Evolutionary conservation across 1,140 invertebrate genomes (phyloP), one percentile per base, ranked within the genome.

Genomic region (Drosophila lowei): DNA sequence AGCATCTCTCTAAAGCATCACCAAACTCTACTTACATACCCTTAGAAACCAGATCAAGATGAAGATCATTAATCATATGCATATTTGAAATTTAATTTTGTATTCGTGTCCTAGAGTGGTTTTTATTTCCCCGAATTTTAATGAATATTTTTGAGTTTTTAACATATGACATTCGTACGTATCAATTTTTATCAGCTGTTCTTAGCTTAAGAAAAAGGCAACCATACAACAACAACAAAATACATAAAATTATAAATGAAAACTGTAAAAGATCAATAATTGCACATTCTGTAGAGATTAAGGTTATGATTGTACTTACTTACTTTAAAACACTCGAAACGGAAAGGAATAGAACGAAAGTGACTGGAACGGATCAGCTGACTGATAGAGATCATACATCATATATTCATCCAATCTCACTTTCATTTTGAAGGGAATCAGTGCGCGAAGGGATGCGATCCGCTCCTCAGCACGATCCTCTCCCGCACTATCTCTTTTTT

Each of bases 261-360:
- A 56, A 47, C 38, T 67, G 30, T 49, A 57, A 38, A 30, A 25
- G 63, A 68, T 66, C 52, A 52, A 54, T 38, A 38, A 38, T 68
- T 34, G 52, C 44, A 56, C 63, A 68, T 68, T 68, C 52, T 70
- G 52, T 70, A 68, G 66, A 42, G 44, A 68, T 43, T 48, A 56
- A 57, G 64, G 44, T 38, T 38, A 38, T 70, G 57, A 68, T 38
- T 38, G 66, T 49, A 57, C 66, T 68, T 55, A 41, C 28, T 42
- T 64, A 28, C 25, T 65, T 34, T 64, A 63, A 65, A 30, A 49
- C 25, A 42, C 46, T 43, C 16, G 30, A 42, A 46, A 7, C 15
- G 18, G 13, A 38, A 18, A 18, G 62, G 57, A 47, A n/a, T 1
- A 18, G 15, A 62, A 23, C n/a, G 54, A n/a, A 63, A 16, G 5